phyloP scores from a whole-genome alignment of 2,797 vertebrate species.

The Diplodus puntazzo region DNA sequence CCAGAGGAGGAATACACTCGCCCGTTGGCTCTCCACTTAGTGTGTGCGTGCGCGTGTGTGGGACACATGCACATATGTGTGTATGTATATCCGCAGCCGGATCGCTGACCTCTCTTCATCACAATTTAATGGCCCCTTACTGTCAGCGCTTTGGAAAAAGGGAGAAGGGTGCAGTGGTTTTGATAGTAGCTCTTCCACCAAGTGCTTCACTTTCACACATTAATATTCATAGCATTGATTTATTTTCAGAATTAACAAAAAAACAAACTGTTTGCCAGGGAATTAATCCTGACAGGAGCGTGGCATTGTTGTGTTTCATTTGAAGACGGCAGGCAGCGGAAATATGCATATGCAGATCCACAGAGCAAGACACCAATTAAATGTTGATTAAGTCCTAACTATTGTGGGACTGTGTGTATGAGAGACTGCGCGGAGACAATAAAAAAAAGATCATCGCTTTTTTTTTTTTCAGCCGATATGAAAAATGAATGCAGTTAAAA shows the following conservation, averaged over 20 bases:
- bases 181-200: constrained; percentile 71
- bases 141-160: constrained; percentile 56
- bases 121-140: constrained; percentile 79
- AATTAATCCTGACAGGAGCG: constrained; percentile 85
- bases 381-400: constrained; percentile 86
- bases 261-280: constrained; percentile 81
- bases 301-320: constrained; percentile 81
- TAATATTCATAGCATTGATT: constrained; percentile 85
- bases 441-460: constrained; percentile 52
- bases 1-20: constrained; percentile 77
- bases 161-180: constrained; percentile 60
- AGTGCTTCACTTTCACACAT: constrained; percentile 76
- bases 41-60: constrained; percentile 25
- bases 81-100: constrained; percentile 46
- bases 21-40: constrained; percentile 73
- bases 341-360: constrained; percentile 86
- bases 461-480: constrained; percentile 40
- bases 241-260: constrained; percentile 80
- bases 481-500: constrained; percentile 77
- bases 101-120: constrained; percentile 81
- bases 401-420: constrained; percentile 77
- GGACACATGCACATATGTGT: background rate
- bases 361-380: constrained; percentile 85
- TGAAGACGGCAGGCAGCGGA: constrained; percentile 73
- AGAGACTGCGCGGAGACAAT: constrained; percentile 60